Percentiles rank a stretch among this genome's conserved stretches.
Evolutionary conservation across 2,888 invertebrate genomes (phyloP).

Genomic region (Heterodera filipjevi): DNA sequence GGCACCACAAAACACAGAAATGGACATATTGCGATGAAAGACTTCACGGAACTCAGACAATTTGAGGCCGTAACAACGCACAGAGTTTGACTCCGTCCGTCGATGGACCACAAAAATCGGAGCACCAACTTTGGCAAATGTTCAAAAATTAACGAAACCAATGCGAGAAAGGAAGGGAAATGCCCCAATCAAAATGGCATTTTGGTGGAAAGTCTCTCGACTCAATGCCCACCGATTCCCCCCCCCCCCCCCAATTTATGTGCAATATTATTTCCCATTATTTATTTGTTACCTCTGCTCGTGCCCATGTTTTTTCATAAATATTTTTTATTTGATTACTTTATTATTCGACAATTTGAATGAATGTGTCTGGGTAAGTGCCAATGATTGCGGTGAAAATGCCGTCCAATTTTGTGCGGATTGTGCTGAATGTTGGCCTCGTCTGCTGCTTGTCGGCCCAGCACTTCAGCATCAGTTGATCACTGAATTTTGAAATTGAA

Average conservation of each 20-base stretch:
- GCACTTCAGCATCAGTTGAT: constrained; percentile 24
- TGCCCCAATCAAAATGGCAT: too few species aligned
- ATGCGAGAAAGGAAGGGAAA: too few species aligned
- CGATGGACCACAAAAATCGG: background rate
- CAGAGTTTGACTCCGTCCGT: constrained; percentile 16
- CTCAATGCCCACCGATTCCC: too few species aligned
- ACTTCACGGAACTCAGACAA: constrained; percentile 63
- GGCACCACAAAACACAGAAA: constrained; percentile 50
- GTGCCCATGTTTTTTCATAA: background rate
- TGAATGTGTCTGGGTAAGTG: background rate
- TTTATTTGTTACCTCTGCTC: background rate
- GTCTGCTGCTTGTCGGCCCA: constrained; percentile 24
- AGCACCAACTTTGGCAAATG: background rate
- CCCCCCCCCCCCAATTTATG: background rate
- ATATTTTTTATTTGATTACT: background rate
- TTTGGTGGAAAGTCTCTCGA: too few species aligned
- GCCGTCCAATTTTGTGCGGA: background rate
- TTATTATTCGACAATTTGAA: background rate
- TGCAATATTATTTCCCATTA: background rate
- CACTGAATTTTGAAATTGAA: constrained; percentile 1
- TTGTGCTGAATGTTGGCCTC: constrained; percentile 19
- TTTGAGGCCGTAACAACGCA: constrained; percentile 55
- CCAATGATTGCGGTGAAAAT: background rate
- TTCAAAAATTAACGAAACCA: background rate
- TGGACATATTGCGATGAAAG: constrained; percentile 64